These are phyloP conservation scores for Dipodomys ordii DNA, from an alignment of 2,113 vertebrate genomes.

Conservation along the genomic window DNA sequence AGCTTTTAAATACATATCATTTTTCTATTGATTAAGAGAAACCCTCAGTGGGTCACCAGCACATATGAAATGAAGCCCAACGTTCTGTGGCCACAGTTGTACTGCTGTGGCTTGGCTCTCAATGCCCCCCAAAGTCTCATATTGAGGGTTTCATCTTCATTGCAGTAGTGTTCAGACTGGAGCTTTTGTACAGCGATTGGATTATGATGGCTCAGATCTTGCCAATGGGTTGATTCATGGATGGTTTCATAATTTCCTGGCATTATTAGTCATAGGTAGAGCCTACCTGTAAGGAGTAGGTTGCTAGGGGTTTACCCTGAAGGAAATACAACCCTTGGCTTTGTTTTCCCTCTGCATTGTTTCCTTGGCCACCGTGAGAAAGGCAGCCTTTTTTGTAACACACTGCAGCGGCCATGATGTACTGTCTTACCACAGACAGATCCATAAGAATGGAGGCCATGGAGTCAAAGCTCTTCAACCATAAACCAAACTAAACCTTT, in stretches of 20 bases:
- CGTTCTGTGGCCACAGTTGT: neutral
- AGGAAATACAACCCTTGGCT: no score
- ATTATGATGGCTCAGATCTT: neutral
- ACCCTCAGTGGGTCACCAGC: neutral
- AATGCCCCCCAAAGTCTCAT: no score
- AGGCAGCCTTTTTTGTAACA: neutral
- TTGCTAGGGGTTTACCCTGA: neutral
- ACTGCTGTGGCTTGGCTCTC: neutral
- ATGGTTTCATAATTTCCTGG: neutral
- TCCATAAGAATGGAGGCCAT: neutral
- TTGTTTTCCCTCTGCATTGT: neutral
- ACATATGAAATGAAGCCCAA: neutral
- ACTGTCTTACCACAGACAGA: neutral
- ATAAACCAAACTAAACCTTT: neutral
- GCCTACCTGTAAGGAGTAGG: neutral
- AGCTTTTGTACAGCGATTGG: neutral
- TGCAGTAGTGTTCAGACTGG: neutral
- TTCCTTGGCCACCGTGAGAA: neutral
- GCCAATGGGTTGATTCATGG: neutral
- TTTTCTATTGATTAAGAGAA: neutral
- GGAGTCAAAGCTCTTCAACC: neutral
- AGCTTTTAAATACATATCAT: neutral
- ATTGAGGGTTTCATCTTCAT: neutral
- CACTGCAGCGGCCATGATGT: no score
- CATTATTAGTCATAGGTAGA: neutral